Conservation (phyloP, 2,888 invertebrate species). For the Eledona agricola region DNA sequence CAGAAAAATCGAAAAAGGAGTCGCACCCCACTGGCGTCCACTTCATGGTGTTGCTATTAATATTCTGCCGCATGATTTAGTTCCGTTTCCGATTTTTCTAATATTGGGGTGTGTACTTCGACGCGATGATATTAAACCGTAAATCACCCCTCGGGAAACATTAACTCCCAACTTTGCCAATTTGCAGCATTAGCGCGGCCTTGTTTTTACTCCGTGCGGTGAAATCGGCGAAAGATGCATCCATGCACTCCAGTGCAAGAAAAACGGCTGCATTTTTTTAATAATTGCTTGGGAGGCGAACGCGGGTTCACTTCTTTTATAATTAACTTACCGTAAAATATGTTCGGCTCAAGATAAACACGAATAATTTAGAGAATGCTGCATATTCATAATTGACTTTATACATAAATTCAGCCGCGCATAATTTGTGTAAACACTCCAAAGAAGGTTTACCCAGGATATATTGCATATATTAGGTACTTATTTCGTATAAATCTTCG, state of each 20-base stretch:
- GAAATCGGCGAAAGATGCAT: too few relatives aligned
- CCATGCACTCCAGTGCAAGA: too few relatives aligned
- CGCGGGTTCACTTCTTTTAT: conserved; percentile 41
- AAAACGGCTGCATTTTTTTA: too few relatives aligned
- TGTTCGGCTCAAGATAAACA: conserved; percentile 50
- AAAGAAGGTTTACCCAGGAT: conserved; percentile 38
- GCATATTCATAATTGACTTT: conserved; percentile 50
- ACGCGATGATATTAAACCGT: conserved; percentile 33
- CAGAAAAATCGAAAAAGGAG: conserved; percentile 33
- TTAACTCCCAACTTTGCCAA: conserved; percentile 38
- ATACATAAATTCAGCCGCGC: conserved; percentile 46
- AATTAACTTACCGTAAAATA: conserved; percentile 50
- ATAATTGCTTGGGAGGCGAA: too few relatives aligned
- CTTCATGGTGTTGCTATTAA: conserved; percentile 43
- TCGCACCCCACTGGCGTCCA: conserved; percentile 17
- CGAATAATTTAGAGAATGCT: conserved; percentile 46
- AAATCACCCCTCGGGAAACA: conserved; percentile 34
- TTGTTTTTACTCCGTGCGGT: conserved; percentile 12
- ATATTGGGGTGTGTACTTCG: conserved; percentile 31
- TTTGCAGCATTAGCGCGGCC: conserved; percentile 31
- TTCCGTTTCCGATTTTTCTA: conserved; percentile 33
- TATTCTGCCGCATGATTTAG: conserved; percentile 41
- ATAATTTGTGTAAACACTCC: conserved; percentile 44
- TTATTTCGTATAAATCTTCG: conserved; percentile 33
- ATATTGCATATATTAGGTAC: conserved; percentile 34